Evolutionary conservation across 2,797 vertebrate species (phyloP), one percentile per base, ranked within the genome.

Genomic region (Yasuhikotakia modesta): DNA sequence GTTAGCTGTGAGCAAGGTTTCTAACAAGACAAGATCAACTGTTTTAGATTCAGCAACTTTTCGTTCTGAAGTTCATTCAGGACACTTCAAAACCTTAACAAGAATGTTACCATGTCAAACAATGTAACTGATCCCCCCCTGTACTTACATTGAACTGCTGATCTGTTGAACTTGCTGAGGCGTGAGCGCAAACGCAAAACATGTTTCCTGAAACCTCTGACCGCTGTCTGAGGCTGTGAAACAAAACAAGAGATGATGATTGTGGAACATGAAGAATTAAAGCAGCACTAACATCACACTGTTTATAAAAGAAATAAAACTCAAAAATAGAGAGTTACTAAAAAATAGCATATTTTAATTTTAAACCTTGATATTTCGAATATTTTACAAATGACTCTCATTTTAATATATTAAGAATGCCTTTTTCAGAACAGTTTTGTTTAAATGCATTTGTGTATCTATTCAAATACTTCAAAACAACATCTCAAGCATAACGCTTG

Each of bases 81-180:
- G 21, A 68, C 45, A 50, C 61, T 35, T 57, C 35, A 66, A 71
- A 11, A 45, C 52, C 50, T 52, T 52, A 4, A 61, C n/a, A n/a
- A 75, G 39, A 32, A 57, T 60, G 46, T 79, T 46, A 82, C 35
- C 16, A 43, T 50, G 55, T 52, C 30, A 53, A 21, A 12, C 16
- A 39, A 64, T 68, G 13, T 3, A 66, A 46, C 17, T 10, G 14
- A 67, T 14, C 69, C n/a, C 57, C 79, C 79, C 52, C 22, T 22
- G 80, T 45, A 95, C 96, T 96, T 94, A 99, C 97, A 98, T 98
- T 70, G 97, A 99, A 82, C 96, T 97, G 94, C 97, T 99, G 92
- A 99, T 99, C 81, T 98, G 97, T 81, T 98, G 96, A 88, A 99
- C 97, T 92, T 99, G 97, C 76, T 98, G 97, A 7, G 97, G 97